phyloP scores from a whole-genome alignment of 1,140 invertebrate genomes.

The Olivierus martensii region DNA sequence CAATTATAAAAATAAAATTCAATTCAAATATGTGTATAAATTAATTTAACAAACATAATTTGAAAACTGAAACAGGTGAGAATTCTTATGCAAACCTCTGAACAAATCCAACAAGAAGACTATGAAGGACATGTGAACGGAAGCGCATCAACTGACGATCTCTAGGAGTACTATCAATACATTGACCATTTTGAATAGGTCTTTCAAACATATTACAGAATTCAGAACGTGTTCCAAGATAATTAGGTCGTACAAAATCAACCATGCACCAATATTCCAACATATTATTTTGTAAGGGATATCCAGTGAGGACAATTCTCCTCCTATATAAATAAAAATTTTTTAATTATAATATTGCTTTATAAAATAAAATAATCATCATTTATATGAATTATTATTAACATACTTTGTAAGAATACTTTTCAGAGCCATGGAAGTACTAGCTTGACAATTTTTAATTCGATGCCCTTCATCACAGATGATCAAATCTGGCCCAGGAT shows the following conservation, averaged over 20 bases:
- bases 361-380: neutral
- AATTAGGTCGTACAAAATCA: constrained; percentile 84
- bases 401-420: constrained; percentile 56
- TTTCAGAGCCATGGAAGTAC: constrained; percentile 80
- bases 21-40: too few species aligned
- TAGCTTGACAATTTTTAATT: constrained; percentile 92
- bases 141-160: constrained; percentile 81
- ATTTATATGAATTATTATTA: neutral
- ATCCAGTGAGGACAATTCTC: constrained; percentile 54
- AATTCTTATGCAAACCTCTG: constrained; percentile 44
- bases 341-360: neutral
- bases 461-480: constrained; percentile 92
- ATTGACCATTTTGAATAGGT: constrained; percentile 88
- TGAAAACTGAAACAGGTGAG: too few species aligned
- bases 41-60: too few species aligned
- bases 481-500: constrained; percentile 84
- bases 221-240: constrained; percentile 75
- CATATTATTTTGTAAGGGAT: constrained; percentile 92
- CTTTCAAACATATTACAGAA: constrained; percentile 93
- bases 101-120: constrained; percentile 78
- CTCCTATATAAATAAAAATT: neutral
- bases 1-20: too few species aligned
- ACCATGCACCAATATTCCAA: constrained; percentile 95
- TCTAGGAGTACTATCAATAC: constrained; percentile 77
- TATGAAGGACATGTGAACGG: constrained; percentile 76